Percentiles rank a stretch among this genome's conserved stretches.
Conservation (phyloP, 2,113 vertebrate genomes). For the Rattus norvegicus region DNA sequence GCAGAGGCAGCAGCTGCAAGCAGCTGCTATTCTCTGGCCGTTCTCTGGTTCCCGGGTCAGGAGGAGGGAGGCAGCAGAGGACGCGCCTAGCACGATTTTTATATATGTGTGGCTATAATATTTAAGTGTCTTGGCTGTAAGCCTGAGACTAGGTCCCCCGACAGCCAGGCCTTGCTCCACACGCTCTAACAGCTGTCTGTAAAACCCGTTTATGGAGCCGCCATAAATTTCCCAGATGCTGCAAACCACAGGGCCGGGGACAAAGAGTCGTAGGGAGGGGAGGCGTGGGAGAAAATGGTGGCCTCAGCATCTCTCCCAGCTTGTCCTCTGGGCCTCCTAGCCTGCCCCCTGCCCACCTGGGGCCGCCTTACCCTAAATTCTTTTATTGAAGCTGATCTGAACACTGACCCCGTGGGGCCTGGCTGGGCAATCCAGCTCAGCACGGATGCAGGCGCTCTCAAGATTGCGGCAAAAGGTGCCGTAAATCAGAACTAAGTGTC, state of each 20-base stretch:
- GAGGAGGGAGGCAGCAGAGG: slow-evolving; percentile 69
- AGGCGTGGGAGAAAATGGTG: neutral
- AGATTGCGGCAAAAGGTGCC: slow-evolving; percentile 79
- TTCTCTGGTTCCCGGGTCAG: slow-evolving; percentile 65
- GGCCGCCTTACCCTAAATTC: slow-evolving; percentile 81
- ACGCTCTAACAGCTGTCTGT: slow-evolving; percentile 84
- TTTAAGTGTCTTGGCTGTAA: slow-evolving; percentile 85
- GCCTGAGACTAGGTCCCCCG: slow-evolving; percentile 82
- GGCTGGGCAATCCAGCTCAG: slow-evolving; percentile 61
- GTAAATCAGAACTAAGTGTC: slow-evolving; percentile 84
- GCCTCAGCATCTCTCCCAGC: slow-evolving; percentile 45
- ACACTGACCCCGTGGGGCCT: slow-evolving; percentile 38
- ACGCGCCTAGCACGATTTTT: slow-evolving; percentile 75
- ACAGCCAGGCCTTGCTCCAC: slow-evolving; percentile 81
- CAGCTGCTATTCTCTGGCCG: slow-evolving; percentile 32
- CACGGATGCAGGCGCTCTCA: slow-evolving; percentile 72
- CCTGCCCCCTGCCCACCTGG: slow-evolving; percentile 68
- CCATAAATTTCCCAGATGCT: slow-evolving; percentile 79
- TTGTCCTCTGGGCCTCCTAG: slow-evolving; percentile 52
- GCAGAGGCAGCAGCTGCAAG: slow-evolving; percentile 12
- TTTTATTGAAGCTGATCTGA: slow-evolving; percentile 62
- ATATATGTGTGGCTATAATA: slow-evolving; percentile 85
- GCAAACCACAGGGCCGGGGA: slow-evolving; percentile 66
- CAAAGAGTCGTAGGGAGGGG: slow-evolving; percentile 44
- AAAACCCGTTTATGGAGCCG: slow-evolving; percentile 83